A percentile compares a stretch with the other conserved stretches of the same genome.
Conservation (phyloP, 2,888 invertebrate genomes). For the Microchrysa polita region DNA sequence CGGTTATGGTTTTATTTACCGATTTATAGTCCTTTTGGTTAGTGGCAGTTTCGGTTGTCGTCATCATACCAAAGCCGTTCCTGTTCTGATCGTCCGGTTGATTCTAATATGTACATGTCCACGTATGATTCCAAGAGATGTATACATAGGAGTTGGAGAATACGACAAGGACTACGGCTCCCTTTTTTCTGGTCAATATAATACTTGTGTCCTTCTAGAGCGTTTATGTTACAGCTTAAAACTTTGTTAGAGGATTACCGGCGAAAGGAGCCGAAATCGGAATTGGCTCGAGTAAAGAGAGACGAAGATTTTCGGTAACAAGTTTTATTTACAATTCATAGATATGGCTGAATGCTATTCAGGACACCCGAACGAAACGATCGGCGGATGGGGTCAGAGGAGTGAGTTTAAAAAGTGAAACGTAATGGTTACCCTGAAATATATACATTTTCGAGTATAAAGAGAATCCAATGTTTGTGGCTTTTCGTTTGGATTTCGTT, state of each 20-base stretch:
- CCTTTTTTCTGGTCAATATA: slow-evolving; percentile 2
- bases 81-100: too few species aligned
- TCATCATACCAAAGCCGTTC: too few species aligned
- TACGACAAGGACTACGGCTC: not conserved
- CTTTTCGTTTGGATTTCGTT: too few species aligned
- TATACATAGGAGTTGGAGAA: not conserved
- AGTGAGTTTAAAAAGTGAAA: too few species aligned
- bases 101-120: too few species aligned
- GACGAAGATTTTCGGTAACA: not conserved
- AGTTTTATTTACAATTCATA: slow-evolving; percentile 17
- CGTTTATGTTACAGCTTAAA: slow-evolving; percentile 33
- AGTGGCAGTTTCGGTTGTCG: not conserved
- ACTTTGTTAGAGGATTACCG: slow-evolving; percentile 30
- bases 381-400: too few species aligned
- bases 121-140: too few species aligned
- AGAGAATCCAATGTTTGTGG: not conserved
- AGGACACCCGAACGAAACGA: too few species aligned
- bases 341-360: not conserved
- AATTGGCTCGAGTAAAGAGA: not conserved
- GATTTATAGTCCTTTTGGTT: slow-evolving; percentile 38
- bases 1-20: slow-evolving; percentile 42
- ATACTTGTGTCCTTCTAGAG: slow-evolving; percentile 9
- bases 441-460: not conserved
- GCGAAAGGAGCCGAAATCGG: not conserved
- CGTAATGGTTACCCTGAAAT: too few species aligned